A percentile compares a stretch with the other conserved stretches of the same genome.
phyloP scores from a whole-genome alignment of 2,797 vertebrate species.

The Gambelia wislizenii region DNA sequence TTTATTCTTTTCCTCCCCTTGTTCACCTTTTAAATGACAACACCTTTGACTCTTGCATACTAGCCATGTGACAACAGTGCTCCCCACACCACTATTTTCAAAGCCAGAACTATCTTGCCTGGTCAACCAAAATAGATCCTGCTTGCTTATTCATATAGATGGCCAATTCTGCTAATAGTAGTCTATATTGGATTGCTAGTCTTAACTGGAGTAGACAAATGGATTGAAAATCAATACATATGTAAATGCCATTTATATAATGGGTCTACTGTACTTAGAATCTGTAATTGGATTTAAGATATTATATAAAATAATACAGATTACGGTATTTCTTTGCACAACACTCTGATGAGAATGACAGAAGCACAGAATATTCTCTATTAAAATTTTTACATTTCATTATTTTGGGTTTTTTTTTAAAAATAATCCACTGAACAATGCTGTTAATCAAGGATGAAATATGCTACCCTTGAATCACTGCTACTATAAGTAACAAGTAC shows the following conservation, averaged over 20 bases:
- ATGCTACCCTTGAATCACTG: not conserved
- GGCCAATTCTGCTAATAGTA: not conserved
- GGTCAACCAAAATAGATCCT: not conserved
- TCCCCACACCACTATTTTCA: not conserved
- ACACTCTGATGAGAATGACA: not conserved
- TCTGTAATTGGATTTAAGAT: no score
- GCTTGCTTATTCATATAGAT: not conserved
- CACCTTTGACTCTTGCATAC: no score
- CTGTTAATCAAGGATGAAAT: not conserved
- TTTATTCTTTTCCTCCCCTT: no score
- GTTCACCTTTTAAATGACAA: no score
- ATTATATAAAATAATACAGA: not conserved
- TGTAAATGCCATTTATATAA: no score
- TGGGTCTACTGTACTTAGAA: no score
- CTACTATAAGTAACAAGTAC: not conserved
- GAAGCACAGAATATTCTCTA: not conserved
- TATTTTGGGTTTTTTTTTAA: not conserved
- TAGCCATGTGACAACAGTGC: no score
- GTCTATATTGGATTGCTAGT: no score
- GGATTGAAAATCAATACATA: no score
- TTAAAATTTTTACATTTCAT: not conserved
- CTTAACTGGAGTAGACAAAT: no score
- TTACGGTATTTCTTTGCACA: not conserved
- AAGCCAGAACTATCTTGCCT: not conserved
- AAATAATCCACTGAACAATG: not conserved